These are phyloP conservation scores for Habrosyne pyritoides DNA, from an alignment of 2,888 invertebrate genomes.

Conservation along the genomic window DNA sequence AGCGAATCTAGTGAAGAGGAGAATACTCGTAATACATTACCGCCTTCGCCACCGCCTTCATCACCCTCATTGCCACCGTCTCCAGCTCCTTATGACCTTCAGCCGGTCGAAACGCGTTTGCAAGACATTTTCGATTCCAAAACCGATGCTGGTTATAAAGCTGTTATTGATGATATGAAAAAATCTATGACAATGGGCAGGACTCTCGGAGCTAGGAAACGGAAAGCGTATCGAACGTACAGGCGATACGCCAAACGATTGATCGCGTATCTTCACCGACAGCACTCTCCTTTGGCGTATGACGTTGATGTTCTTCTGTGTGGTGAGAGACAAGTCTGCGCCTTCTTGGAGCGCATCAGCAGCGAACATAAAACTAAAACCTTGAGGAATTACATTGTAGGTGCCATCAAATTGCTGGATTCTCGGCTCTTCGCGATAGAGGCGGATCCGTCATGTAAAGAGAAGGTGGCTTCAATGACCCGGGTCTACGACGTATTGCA, in stretches of 20 bases:
- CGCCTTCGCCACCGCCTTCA: constrained; percentile 74
- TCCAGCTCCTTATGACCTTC: constrained; percentile 73
- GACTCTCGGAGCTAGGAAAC: constrained; percentile 71
- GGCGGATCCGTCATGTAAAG: constrained; percentile 77
- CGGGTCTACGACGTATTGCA: constrained; percentile 76
- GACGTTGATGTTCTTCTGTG: constrained; percentile 78
- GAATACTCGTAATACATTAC: constrained; percentile 66
- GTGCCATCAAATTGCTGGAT: constrained; percentile 77
- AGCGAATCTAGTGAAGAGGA: constrained; percentile 81
- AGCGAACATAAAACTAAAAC: constrained; percentile 79
- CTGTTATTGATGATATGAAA: constrained; percentile 81
- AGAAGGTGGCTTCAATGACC: constrained; percentile 79
- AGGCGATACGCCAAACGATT: constrained; percentile 76
- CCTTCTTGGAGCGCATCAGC: constrained; percentile 74
- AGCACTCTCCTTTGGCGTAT: constrained; percentile 78
- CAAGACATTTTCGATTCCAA: constrained; percentile 79
- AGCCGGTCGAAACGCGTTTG: constrained; percentile 73
- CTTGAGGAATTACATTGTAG: constrained; percentile 77
- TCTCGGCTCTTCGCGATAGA: constrained; percentile 79
- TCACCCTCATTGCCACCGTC: constrained; percentile 75
- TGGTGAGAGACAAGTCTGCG: constrained; percentile 76
- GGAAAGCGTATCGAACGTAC: constrained; percentile 78
- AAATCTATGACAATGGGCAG: constrained; percentile 81
- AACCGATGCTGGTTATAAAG: constrained; percentile 81
- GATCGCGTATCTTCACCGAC: constrained; percentile 75